Conservation (phyloP, 2,113 vertebrate species). For the Eonycteris spelaea region DNA sequence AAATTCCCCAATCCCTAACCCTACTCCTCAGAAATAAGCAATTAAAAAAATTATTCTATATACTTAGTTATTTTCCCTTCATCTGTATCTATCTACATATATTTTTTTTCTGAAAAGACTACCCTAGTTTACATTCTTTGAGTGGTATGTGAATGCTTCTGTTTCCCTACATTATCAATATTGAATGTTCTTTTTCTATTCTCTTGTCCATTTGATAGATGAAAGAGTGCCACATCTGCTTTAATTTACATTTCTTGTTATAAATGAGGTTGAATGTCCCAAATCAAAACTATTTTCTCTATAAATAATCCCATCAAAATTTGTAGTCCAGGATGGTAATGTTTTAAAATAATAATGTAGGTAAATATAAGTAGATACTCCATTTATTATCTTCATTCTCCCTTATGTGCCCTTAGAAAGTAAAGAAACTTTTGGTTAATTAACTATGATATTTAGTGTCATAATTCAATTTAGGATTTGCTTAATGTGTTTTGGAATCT, state of each 20-base stretch:
- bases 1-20: not conserved
- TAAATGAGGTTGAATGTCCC: not conserved
- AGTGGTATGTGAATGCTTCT: not conserved
- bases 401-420: not conserved
- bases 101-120: not conserved
- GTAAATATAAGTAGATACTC: not conserved
- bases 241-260: not conserved
- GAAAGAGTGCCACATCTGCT: not conserved
- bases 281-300: not conserved
- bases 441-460: not conserved
- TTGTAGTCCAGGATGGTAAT: not conserved
- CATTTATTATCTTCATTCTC: not conserved
- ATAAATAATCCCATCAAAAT: not conserved
- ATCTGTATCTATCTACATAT: not conserved
- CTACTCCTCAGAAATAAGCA: not conserved
- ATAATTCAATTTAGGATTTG: not conserved
- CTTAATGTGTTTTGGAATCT: constrained; percentile 30
- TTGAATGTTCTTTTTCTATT: not conserved
- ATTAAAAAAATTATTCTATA: not conserved
- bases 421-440: not conserved
- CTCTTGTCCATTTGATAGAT: not conserved
- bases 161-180: not conserved
- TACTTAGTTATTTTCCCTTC: not conserved
- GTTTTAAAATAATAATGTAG: constrained; percentile 15
- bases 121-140: not conserved